These are phyloP conservation scores for Fregetta grallaria DNA, from an alignment of 2,113 vertebrate genomes.

Conservation along the genomic window DNA sequence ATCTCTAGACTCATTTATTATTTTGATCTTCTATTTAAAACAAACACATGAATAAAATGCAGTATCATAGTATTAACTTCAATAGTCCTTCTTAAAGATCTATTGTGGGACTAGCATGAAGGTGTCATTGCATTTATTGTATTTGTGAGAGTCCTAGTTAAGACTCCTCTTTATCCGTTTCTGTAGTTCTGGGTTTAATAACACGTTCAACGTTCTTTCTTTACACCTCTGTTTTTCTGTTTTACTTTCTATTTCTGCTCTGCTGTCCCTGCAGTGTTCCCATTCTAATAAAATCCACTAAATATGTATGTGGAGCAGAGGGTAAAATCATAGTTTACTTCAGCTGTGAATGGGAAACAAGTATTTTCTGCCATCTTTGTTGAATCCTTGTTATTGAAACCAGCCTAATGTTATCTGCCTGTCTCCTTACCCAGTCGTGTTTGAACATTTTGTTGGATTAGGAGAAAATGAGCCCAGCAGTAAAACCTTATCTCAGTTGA, in stretches of 20 bases:
- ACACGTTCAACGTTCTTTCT: neutral
- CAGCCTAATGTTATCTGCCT: neutral
- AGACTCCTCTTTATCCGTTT: neutral
- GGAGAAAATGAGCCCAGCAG: neutral
- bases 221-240: neutral
- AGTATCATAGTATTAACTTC: rapidly evolving
- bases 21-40: neutral
- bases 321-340: neutral
- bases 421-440: neutral
- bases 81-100: neutral
- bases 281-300: neutral
- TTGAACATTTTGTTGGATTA: constrained; percentile 3
- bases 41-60: neutral
- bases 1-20: neutral
- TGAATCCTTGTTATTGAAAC: neutral
- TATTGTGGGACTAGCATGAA: neutral
- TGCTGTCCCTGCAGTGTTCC: neutral
- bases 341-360: neutral
- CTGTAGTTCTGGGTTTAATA: neutral
- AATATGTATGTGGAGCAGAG: neutral
- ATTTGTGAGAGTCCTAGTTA: neutral
- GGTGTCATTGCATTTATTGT: neutral
- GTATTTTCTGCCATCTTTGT: neutral
- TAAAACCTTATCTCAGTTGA: constrained; percentile 36
- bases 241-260: neutral